Evolutionary conservation across 2,888 invertebrate genomes (phyloP), one percentile per base, ranked within the genome.

Genomic region (Zygaena filipendulae): DNA sequence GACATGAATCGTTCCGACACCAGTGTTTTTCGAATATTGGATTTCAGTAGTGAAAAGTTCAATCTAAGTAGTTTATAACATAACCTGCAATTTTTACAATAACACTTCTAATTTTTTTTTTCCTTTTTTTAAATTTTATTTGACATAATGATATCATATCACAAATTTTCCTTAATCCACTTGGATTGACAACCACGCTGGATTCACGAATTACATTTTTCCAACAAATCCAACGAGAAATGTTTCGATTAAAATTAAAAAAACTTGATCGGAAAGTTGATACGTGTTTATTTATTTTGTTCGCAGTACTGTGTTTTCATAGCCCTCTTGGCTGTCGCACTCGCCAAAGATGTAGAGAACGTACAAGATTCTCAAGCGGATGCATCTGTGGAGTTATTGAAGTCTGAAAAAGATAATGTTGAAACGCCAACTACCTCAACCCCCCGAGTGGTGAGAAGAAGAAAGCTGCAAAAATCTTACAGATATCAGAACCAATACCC

Each of bases 231-330:
- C n/a, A n/a, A n/a, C n/a, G n/a, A n/a, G n/a, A n/a, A n/a, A n/a
- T 12, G 22, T 23, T 12, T 23, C n/a, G n/a, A 10, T 12, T 23
- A 11, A 11, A 23, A 14, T 14, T 9, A 23, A 13, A 5, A 14
- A 10, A 6, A 7, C 13, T 11, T 18, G 3, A 8, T 16, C 18
- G 7, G 5, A 21, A 29, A 16, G 13, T 21, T 11, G 23, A 14
- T 13, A 13, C 29, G 24, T 11, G 3, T 20, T 22, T 11, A 9
- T n/a, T n/a, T n/a, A 32, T 43, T 39, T 38, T 42, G 49, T 45
- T 54, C 47, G 21, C 66, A 77, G 77, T 34, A 70, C 22, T 54
- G 48, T 30, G 36, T 63, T 42, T 46, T 71, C 32, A 38, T 59
- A 25, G 54, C 59, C 43, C 39, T 66, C 30, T 45, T 74, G 53